Evolutionary conservation across 2,888 invertebrate genomes (phyloP).

Genomic region (Heterodera filipjevi): DNA sequence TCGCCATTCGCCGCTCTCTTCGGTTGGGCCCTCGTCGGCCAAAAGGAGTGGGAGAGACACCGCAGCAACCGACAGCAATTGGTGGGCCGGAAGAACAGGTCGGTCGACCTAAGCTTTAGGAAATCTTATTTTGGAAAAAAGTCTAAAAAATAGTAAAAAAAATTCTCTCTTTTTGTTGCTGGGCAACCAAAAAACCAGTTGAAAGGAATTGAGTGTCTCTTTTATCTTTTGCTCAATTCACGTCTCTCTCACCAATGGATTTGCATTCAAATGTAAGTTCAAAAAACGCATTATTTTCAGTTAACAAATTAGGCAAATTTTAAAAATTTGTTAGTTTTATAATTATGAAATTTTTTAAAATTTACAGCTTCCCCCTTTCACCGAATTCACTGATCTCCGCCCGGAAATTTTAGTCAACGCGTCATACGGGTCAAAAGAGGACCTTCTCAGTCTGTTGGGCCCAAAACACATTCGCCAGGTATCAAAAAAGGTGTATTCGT

Average conservation of each 20-base stretch:
- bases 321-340: no score
- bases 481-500: neutral
- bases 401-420: conserved; percentile 36
- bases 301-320: no score
- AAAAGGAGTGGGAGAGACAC: neutral
- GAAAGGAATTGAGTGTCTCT: neutral
- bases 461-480: conserved; percentile 16
- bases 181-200: conserved; percentile 3
- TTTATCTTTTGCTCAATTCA: neutral
- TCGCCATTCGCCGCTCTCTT: conserved; percentile 52
- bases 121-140: no score
- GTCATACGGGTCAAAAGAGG: conserved; percentile 38
- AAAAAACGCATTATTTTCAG: no score
- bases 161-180: conserved; percentile 6
- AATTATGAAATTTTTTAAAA: neutral
- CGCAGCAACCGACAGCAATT: neutral
- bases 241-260: neutral
- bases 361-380: conserved; percentile 40
- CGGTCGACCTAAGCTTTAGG: no score
- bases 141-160: no score
- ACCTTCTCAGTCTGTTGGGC: conserved; percentile 31
- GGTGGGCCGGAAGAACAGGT: conserved; percentile 18
- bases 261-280: neutral
- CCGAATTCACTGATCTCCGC: conserved; percentile 45
- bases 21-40: conserved; percentile 42